A percentile compares a stretch with the other conserved stretches of the same genome.
Conservation (phyloP, 2,888 invertebrate species). For the Drosophila fungiperda region DNA sequence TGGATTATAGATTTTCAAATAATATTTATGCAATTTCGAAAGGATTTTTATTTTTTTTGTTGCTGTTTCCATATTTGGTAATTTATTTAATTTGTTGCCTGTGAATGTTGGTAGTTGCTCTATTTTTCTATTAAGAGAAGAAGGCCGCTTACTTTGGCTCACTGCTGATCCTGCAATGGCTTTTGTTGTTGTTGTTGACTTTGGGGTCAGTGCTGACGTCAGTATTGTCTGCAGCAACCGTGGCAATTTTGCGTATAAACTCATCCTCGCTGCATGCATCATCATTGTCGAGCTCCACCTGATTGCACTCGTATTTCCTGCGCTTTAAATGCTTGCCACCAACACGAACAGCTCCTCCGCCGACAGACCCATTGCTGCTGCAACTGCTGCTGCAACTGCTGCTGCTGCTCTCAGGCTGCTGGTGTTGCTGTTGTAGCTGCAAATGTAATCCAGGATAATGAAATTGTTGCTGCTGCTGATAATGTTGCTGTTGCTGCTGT, state of each 20-base stretch:
- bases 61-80: constrained; percentile 3
- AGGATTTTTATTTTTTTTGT: background rate
- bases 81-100: constrained; percentile 1
- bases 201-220: constrained; percentile 6
- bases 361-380: constrained; percentile 32
- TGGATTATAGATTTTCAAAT: background rate
- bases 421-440: constrained; percentile 39
- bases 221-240: constrained; percentile 37
- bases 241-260: constrained; percentile 84
- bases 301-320: constrained; percentile 79
- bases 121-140: constrained; percentile 36
- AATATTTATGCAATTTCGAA: background rate
- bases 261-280: constrained; percentile 85
- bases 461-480: constrained; percentile 48
- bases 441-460: constrained; percentile 45
- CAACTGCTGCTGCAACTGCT: constrained; percentile 7
- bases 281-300: constrained; percentile 84
- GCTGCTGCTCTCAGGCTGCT: constrained; percentile 36
- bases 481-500: constrained; percentile 44
- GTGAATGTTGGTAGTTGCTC: background rate
- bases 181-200: constrained; percentile 18
- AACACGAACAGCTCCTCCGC: constrained; percentile 37
- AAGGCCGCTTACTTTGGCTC: constrained; percentile 66
- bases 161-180: constrained; percentile 37
- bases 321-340: constrained; percentile 78